Conservation (phyloP, 1,140 invertebrate genomes). For the Drosophila arawakana region DNA sequence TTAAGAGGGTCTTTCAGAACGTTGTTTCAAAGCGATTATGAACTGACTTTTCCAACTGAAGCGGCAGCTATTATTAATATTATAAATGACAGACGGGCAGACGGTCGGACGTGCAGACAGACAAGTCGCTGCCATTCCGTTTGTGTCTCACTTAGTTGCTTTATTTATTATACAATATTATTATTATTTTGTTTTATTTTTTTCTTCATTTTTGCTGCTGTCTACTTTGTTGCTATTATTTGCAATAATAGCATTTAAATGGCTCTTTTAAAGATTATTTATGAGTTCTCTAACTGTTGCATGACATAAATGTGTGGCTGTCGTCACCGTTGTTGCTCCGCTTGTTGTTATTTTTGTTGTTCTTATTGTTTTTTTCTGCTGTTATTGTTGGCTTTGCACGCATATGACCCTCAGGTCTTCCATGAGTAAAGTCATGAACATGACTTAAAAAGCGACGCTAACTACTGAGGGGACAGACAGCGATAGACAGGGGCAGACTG, state of each 20-base stretch:
- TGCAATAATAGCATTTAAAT: slow-evolving; percentile 71
- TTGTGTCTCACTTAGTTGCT: slow-evolving; percentile 53
- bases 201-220: slow-evolving; percentile 10
- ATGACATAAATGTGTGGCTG: slow-evolving; percentile 59
- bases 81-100: slow-evolving; percentile 29
- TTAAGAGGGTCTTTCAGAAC: background rate
- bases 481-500: background rate
- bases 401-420: slow-evolving; percentile 59
- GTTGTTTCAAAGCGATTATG: slow-evolving; percentile 3
- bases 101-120: slow-evolving; percentile 18
- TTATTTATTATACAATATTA: slow-evolving; percentile 39
- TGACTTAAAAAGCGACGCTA: slow-evolving; percentile 31
- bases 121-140: slow-evolving; percentile 37
- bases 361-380: background rate
- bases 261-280: slow-evolving; percentile 76
- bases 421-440: slow-evolving; percentile 57
- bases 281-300: slow-evolving; percentile 63
- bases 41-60: slow-evolving; percentile 20
- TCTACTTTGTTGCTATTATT: slow-evolving; percentile 15
- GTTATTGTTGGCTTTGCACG: slow-evolving; percentile 36
- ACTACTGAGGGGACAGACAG: slow-evolving; percentile 14
- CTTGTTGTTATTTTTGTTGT: slow-evolving; percentile 15
- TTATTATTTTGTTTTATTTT: slow-evolving; percentile 19
- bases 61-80: slow-evolving; percentile 26
- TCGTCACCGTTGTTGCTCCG: slow-evolving; percentile 31